A percentile compares a stretch with the other conserved stretches of the same genome.
These are phyloP conservation scores for Peromyscus leucopus DNA, from an alignment of 2,113 vertebrate genomes.

Conservation along the genomic window DNA sequence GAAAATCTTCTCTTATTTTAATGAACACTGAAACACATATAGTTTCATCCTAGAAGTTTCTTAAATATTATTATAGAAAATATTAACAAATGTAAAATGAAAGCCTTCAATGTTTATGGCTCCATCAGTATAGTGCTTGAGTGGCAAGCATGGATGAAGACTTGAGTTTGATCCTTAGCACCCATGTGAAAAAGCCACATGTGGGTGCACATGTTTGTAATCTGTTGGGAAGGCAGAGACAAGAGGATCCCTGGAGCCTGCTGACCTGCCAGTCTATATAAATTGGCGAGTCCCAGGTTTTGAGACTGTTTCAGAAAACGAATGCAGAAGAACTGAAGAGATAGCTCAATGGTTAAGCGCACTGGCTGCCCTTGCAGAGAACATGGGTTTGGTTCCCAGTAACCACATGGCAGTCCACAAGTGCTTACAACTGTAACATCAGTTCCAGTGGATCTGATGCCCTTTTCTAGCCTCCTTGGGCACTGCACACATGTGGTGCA, in stretches of 20 bases:
- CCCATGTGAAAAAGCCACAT: neutral
- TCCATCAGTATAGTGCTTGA: neutral
- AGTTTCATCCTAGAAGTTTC: slow-evolving; percentile 33
- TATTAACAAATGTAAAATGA: neutral
- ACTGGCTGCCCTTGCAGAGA: neutral
- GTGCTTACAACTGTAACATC: too few species aligned
- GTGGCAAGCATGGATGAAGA: neutral
- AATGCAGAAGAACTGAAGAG: neutral
- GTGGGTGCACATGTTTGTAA: neutral
- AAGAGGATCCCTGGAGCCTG: neutral
- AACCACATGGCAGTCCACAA: neutral
- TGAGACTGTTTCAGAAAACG: neutral
- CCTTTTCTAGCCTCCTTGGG: neutral
- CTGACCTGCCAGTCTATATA: too few species aligned
- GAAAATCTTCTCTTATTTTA: slow-evolving; percentile 14
- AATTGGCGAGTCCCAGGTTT: neutral
- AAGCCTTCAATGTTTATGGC: slow-evolving; percentile 1
- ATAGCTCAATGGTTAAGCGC: neutral
- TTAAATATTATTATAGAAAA: neutral
- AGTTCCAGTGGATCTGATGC: neutral
- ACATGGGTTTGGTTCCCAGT: neutral
- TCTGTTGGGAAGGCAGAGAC: neutral
- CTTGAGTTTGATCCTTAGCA: neutral
- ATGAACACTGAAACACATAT: neutral
- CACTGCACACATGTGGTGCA: neutral